Evolutionary conservation across 1,140 invertebrate species (phyloP), one percentile per base, ranked within the genome.

Genomic region (Halictus rubicundus): DNA sequence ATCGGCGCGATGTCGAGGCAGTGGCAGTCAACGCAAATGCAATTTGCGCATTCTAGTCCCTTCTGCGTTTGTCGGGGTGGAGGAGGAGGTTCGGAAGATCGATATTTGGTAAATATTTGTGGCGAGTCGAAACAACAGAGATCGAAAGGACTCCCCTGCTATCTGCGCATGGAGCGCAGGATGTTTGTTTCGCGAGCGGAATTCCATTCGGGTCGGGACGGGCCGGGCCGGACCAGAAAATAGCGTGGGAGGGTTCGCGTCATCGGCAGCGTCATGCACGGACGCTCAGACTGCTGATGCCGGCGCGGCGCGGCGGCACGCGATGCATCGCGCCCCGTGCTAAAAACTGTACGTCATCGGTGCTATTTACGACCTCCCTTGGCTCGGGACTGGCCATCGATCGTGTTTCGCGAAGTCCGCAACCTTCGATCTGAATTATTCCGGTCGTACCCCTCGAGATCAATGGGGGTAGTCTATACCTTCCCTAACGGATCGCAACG

Each of bases 81-180:
- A 64, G 27, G 32, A 9, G 42, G 60, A 19, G 23, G 6, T 9
- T 16, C 8, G 68, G 57, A 72, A 68, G 73, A 82, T 84, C 82
- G 82, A 87, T 87, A 87, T 87, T 87, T 87, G 86, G 86, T 87
- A 87, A 87, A 87, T 87, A 86, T 87, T 87, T 87, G 86, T 86
- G 78, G 82, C 81, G 76, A 85, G 60, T 86, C 77, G 84, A 87
- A 87, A 86, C 81, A 86, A 86, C 80, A 82, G 63, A 42, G 72
- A 70, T 72, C 68, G 76, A 65, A 69, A 79, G 71, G 75, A 25
- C 69, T 32, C 61, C 14, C 52, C 12, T 37, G 21, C 2, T 39
- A 12, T 37, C 14, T 7, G 27, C 25, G 39, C 23, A n/a, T 52
- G 46, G 42, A 71, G 25, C 37, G 49, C 52, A 79, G 83, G 81